Evolutionary conservation across 2,888 invertebrate genomes (phyloP), one percentile per base, ranked within the genome.

Genomic region (Hybos culiciformis): DNA sequence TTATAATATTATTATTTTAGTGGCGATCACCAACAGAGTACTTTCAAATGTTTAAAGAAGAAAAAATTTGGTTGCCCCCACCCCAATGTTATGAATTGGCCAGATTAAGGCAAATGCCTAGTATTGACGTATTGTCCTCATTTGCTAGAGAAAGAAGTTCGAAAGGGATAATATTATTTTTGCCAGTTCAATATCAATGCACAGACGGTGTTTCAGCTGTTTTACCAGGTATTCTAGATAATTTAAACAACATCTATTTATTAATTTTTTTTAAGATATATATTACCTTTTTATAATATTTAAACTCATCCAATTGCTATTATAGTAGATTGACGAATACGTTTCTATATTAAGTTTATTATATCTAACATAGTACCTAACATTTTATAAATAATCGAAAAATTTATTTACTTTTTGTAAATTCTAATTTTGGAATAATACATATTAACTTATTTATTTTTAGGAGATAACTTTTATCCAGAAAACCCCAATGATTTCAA

Each of bases 51-150:
- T 46, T 51, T 23, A 46, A 51, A 2, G 45, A 50, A 1, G 54
- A 56, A 36, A 50, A 59, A 37, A 41, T 59, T 3, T 56, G 57
- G 54, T 47, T 90, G 12, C 77, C 78, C 37, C 80, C 82, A 3
- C 88, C 90, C 1, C 90, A 90, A 62, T 61, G 72, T 40, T 86
- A 86, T 58, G 88, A 90, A 66, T 60, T 86, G 2, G 69, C 70
- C 11, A 71, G 79, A 39, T 63, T 85, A 19, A 60, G 70, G 1
- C 70, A 72, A 47, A 72, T 79, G 50, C 54, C 60, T 6, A 68
- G 72, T 37, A 60, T 80, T 39, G 70, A 77, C 4, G 56, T 74
- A 41, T 62, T 87, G 19, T 54, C 72, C 8, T 53, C 69, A 31
- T 80, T 80, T 61, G 75, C 80, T 2, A 58, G 66, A 32, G 56